Conservation (phyloP, 2,113 vertebrate genomes). For the Zosterops lateralis region DNA sequence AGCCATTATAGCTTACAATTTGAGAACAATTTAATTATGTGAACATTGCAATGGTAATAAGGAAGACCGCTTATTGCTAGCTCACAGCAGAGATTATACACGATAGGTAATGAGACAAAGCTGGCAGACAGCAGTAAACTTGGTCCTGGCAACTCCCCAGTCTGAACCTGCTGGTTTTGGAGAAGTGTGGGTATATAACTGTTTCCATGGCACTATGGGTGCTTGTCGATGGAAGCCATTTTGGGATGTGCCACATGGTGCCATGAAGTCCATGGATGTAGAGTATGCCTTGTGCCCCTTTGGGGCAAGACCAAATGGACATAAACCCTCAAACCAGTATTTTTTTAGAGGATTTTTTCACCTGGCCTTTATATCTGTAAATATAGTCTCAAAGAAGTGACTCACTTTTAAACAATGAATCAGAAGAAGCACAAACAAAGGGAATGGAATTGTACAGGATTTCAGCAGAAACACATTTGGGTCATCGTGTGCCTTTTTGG, state of each 20-base stretch:
- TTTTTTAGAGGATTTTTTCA: not conserved
- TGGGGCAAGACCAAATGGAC: not conserved
- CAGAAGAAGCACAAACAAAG: not conserved
- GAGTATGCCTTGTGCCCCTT: not conserved
- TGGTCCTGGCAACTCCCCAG: not conserved
- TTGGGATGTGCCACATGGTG: not conserved
- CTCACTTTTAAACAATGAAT: not conserved
- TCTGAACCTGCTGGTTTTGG: not conserved
- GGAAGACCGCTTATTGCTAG: not conserved
- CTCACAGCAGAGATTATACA: conserved; percentile 13
- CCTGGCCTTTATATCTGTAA: not conserved
- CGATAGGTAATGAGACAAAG: conserved; percentile 27
- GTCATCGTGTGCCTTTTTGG: not conserved
- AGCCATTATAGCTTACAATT: conserved; percentile 26
- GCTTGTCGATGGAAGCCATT: not conserved
- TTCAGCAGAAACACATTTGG: not conserved
- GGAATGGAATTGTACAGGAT: not conserved
- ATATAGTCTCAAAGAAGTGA: not conserved
- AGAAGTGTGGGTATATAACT: not conserved
- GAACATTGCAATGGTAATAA: conserved; percentile 40
- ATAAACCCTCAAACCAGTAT: not conserved
- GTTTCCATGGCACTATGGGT: not conserved
- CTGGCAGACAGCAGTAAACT: not conserved
- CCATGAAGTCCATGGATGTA: not conserved
- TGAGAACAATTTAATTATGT: conserved; percentile 51